Base-by-base conservation (phyloP, 2,888 invertebrate species). In the Dioctria linearis region DNA sequence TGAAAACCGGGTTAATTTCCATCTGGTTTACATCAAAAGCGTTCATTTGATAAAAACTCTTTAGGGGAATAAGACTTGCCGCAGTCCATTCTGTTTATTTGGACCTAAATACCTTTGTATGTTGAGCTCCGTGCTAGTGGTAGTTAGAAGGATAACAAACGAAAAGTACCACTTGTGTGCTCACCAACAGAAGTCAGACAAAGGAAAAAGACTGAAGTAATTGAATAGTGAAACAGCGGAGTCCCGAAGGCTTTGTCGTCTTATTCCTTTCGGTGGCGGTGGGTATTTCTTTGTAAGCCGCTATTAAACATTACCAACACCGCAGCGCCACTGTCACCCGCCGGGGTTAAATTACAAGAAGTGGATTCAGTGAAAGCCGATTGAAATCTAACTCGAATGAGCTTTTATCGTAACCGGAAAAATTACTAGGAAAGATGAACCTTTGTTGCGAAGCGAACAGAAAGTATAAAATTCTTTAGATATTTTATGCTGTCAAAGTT, bases 311-410 rank as follows among this genome's bases (percentile, higher is more conserved):
- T 25, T 25, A 25, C 25, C 25, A 25, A 25, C 25, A 2, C 25
- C 25, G 25, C 25, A 25, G 25, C 25, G 25, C 2, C 25, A 25
- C 25, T 2, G 2, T 25, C 2, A 46, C 25, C 43, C 67, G 43
- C 25, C 11, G 8, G 66, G 42, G 43, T 6, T 42, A 8, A 42
- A 46, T 42, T 5, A 4, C 25, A 43, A 42, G 46, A 25, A 25
- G 65, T 42, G 67, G 25, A 25, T 13, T 43, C 46, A 46, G 46
- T 43, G 43, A 43, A 67, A 67, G 67, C 43, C 67, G 67, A 67
- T 67, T 67, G 67, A 67, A 67, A 67, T 43, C 67, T 42, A 67
- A 67, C 67, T 43, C 67, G 49, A 67, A 42, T 67, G 42, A 67
- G 46, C 67, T 67, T 67, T 67, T 49, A 67, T 49, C 43, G 67